Evolutionary conservation across 2,888 invertebrate species (phyloP), one percentile per base, ranked within the genome.

Genomic region (Empis stercorea): DNA sequence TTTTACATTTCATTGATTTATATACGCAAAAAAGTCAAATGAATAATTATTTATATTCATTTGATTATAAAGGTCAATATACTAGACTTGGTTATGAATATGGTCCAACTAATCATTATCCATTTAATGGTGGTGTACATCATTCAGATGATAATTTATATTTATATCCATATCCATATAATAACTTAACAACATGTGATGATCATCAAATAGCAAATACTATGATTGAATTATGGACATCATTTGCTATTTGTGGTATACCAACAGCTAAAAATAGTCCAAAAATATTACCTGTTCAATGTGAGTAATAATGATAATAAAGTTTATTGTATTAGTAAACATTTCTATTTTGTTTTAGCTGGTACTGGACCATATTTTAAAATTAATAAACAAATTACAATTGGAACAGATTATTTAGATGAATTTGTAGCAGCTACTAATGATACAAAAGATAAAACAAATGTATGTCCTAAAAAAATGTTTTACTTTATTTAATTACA

Each of bases 101-200:
- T 7, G 63, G 64, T 42, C 57, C 56, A 13, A 64, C 65, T 36
- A 54, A 59, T 0, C 66, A 68, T 30, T 71, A 71, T 58, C 72
- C 72, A 0, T 73, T 73, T 48, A 61, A 69, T 48, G 72, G 71
- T 5, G 73, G 77, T 3, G 72, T 73, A 2, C 74, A 76, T 52
- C 78, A 79, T 57, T 76, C 76, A 1, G 73, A 79, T 54, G 78
- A 79, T 50, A 66, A 76, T 27, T 70, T 76, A n/a, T 75, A 78
- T 55, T 54, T 78, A n/a, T 79, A 77, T 58, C 56, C 59, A 34
- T 52, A 55, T 37, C 58, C 62, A 11, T 64, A 62, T 1, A 62
- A 64, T 43, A 48, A 53, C 1, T 54, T 73, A 23, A 65, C n/a
- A n/a, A n/a, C 63, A 48, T 55, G 51, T 3, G 48, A 52, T 7